phyloP scores from a whole-genome alignment of 2,113 vertebrate species.

The Alligator mississippiensis region DNA sequence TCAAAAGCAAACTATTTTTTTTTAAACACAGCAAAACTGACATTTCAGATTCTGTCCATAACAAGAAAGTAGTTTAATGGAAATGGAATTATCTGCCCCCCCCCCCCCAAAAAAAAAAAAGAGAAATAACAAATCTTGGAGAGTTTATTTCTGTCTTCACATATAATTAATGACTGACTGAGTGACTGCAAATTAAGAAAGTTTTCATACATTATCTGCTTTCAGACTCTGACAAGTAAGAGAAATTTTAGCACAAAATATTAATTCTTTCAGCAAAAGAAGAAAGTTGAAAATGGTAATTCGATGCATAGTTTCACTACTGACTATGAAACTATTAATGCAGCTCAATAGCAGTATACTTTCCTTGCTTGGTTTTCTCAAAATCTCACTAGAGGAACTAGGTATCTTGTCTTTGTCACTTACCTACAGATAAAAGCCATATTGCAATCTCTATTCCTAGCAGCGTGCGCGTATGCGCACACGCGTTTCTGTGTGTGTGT shows the following conservation, averaged over 20 bases:
- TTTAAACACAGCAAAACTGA: neutral
- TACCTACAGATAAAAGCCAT: neutral
- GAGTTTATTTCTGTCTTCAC: neutral
- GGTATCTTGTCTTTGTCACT: neutral
- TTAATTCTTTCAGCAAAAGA: neutral
- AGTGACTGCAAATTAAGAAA: neutral
- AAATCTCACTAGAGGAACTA: neutral
- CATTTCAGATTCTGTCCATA: neutral
- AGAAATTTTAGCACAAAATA: neutral
- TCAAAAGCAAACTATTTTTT: neutral
- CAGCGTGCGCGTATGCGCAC: neutral
- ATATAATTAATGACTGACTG: neutral
- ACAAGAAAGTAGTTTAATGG: neutral
- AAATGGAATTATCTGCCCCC: neutral
- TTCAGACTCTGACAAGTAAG: neutral
- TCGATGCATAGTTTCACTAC: neutral
- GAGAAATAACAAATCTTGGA: neutral
- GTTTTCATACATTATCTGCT: neutral
- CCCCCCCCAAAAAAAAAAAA: too few relatives aligned
- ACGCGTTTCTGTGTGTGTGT: neutral
- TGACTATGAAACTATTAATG: neutral
- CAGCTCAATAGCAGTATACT: rapidly evolving
- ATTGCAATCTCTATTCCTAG: neutral
- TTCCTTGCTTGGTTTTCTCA: neutral
- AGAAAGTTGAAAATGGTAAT: neutral